Evolutionary conservation across 1,140 invertebrate species (phyloP).

Genomic region (Heliconius eleuchia): DNA sequence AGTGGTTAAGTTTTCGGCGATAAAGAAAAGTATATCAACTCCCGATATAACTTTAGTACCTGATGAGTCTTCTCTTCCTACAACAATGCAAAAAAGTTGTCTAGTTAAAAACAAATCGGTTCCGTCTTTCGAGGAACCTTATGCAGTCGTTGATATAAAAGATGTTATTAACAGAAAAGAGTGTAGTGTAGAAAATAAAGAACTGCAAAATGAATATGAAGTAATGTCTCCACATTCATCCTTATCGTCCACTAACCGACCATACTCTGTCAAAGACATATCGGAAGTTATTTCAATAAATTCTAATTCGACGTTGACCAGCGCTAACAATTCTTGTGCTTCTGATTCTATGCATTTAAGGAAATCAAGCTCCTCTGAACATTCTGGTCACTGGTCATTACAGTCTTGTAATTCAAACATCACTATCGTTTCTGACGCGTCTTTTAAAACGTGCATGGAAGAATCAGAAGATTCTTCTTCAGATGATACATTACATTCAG

Average conservation of each 20-base stretch:
- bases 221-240: constrained; percentile 58
- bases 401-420: constrained; percentile 71
- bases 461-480: constrained; percentile 63
- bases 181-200: constrained; percentile 31
- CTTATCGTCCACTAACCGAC: constrained; percentile 57
- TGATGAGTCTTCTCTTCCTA: constrained; percentile 50
- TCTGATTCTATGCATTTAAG: constrained; percentile 59
- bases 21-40: constrained; percentile 75
- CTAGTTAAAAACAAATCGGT: constrained; percentile 69
- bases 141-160: constrained; percentile 60
- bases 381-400: constrained; percentile 72
- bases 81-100: constrained; percentile 48
- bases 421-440: constrained; percentile 67
- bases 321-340: constrained; percentile 63
- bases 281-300: constrained; percentile 67
- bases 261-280: constrained; percentile 74
- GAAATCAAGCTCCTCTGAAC: constrained; percentile 73
- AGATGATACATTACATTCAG: constrained; percentile 67
- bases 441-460: constrained; percentile 70
- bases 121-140: constrained; percentile 65
- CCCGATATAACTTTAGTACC: constrained; percentile 67
- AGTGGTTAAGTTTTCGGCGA: constrained; percentile 71
- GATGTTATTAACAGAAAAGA: constrained; percentile 55
- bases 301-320: constrained; percentile 59
- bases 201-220: constrained; percentile 45